Base-by-base conservation (phyloP, 2,113 vertebrate species). In the Sinocyclocheilus anophthalmus region DNA sequence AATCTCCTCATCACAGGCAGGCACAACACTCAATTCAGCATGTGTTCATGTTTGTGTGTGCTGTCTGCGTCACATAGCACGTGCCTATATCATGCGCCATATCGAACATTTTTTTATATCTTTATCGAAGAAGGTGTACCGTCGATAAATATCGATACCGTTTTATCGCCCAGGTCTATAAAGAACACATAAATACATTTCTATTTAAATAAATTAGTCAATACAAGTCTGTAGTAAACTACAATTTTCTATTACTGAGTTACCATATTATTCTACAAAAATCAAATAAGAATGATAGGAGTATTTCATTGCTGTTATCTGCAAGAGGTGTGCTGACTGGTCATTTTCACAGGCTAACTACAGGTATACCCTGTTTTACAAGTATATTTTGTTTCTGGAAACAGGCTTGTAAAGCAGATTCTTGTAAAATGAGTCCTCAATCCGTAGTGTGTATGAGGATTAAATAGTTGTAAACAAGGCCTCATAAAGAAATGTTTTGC, bases 291-390 rank as follows among this genome's bases (percentile, higher is more conserved):
- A 10, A 75, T 13, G 9, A n/a, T 75, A 1, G 1, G 7, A 53
- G 9, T 48, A n/a, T 81, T 42, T 63, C 0, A 10, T 26, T 48
- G 24, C 33, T 59, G 8, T 22, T 45, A 4, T 63, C 22, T 65
- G 18, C 50, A 10, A 2, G 50, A 72, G 67, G 69, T 73, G 50
- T 83, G 80, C 30, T 73, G 81, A 83, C 53, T 7, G 11, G 24
- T 55, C 10, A 82, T 30, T 67, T 67, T 48, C 9, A 33, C 8
- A 83, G 24, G 18, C 65, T 50, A 67, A 50, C 39, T 55, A 65
- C 24, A 82, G 50, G 65, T 83, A 30, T 30, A 57, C 81, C 67
- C 81, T 39, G 81, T 83, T 83, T 83, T 73, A 59, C 67, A n/a
- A 73, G 67, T 83, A 59, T 5, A 59, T 73, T 83, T 73, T 72